Percentiles rank a stretch among this genome's conserved stretches.
Evolutionary conservation across 2,797 vertebrate species (phyloP).

Genomic region (Crotalus adamanteus): DNA sequence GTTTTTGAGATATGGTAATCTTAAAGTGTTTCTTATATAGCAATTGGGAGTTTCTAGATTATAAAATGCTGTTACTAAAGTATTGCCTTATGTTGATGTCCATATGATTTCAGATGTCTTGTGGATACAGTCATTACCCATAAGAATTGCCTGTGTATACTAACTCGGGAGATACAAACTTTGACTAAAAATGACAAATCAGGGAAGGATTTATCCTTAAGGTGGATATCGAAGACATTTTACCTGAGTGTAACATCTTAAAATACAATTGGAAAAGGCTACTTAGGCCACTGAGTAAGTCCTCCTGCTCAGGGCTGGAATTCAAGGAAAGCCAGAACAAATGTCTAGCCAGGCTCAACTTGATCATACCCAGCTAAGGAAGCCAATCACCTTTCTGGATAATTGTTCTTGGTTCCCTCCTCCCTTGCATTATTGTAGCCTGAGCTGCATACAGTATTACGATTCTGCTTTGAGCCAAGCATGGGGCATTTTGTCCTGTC

Average conservation of each 20-base stretch:
- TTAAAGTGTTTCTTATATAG: background rate
- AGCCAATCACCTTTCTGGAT: background rate
- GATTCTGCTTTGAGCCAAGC: slow-evolving; percentile 6
- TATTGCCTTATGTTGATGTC: background rate
- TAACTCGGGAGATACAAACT: background rate
- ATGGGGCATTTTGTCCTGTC: slow-evolving; percentile 1
- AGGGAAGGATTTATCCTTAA: background rate
- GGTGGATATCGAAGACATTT: background rate
- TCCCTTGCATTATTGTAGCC: background rate
- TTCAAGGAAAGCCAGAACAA: background rate
- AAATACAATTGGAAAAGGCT: background rate
- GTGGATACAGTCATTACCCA: background rate
- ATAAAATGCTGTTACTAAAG: background rate
- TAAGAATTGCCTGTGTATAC: background rate
- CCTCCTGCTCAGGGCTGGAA: background rate
- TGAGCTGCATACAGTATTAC: background rate
- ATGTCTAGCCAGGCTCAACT: background rate
- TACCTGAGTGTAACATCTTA: background rate
- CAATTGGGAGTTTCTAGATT: background rate
- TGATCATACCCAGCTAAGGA: background rate
- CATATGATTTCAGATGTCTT: background rate
- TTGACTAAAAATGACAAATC: background rate
- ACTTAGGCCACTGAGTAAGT: background rate
- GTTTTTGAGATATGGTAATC: background rate
- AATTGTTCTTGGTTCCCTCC: background rate